Conservation (phyloP, 2,888 invertebrate species). For the Tetranychus piercei region DNA sequence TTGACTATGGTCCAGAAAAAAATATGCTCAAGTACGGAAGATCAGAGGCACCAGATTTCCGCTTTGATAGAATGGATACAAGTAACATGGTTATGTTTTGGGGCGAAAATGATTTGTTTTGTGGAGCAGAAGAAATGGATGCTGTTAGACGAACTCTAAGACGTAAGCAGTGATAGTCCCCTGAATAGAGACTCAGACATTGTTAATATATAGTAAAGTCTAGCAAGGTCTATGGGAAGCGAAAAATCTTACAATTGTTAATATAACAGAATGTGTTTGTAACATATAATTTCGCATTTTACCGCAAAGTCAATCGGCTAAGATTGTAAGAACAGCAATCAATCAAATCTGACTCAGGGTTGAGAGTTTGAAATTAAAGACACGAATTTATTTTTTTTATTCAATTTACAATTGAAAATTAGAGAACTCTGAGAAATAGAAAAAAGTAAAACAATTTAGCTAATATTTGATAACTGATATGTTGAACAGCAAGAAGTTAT, state of each 20-base stretch:
- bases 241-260: not conserved
- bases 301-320: too few species aligned
- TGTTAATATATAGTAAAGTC: too few species aligned
- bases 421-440: too few species aligned
- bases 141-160: not conserved
- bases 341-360: too few species aligned
- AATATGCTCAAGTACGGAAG: slow-evolving; percentile 11
- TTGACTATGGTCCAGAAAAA: slow-evolving; percentile 9
- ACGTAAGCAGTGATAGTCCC: not conserved
- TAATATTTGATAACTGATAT: too few species aligned
- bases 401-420: too few species aligned
- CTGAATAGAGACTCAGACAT: not conserved
- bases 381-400: too few species aligned
- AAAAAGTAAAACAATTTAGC: too few species aligned
- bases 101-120: slow-evolving; percentile 14
- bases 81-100: slow-evolving; percentile 8
- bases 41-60: slow-evolving; percentile 4
- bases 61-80: slow-evolving; percentile 8
- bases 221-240: not conserved
- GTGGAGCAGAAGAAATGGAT: slow-evolving; percentile 4
- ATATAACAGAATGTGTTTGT: not conserved
- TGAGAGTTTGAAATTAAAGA: too few species aligned
- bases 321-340: too few species aligned
- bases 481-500: too few species aligned
- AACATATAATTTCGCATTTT: too few species aligned